Base-by-base conservation (phyloP, 2,797 vertebrate genomes). In the Spinus pinus region DNA sequence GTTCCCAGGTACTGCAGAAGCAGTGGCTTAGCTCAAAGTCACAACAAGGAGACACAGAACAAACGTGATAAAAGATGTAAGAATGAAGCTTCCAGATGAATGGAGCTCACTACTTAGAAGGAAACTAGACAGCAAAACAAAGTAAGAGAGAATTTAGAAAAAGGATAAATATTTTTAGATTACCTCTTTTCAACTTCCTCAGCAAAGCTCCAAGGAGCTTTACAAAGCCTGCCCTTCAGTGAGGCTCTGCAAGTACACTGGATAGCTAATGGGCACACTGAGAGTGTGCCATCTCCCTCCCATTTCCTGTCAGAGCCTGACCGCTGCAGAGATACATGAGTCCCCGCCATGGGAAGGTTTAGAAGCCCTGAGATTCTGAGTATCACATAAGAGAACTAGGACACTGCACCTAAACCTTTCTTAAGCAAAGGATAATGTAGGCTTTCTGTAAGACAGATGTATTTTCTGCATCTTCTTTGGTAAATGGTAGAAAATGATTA, bases 161-260 rank as follows among this genome's bases (percentile, higher is more conserved):
- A 88, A 58, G 17, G 23, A 18, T 31, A 72, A 91, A 81, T 88
- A 94, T 69, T 90, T 90, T 88, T 86, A 93, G 71, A 28, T 74
- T 80, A 44, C 51, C 61, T 81, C 64, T 83, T 78, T 82, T 84
- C 62, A 88, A 61, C 54, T 51, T 46, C 50, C 58, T 81, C 77
- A 79, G 51, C 31, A 88, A 93, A 92, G 80, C 86, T 75, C 77
- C 28, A 31, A 65, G 50, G 70, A 88, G 24, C 56, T 58, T 37
- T 75, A 81, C 73, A 77, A 90, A 83, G 80, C 31, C 47, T 69
- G 81, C 56, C 61, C 83, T 83, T 94, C 69, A 47, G 9, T 47
- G 41, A 89, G 85, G 7, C 85, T 81, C 56, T 67, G 74, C 66
- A 31, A 57, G 33, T 24, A 75, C 35, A 30, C 44, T 22, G 50